phyloP scores from a whole-genome alignment of 2,888 invertebrate species.

The Sabatieria punctata region DNA sequence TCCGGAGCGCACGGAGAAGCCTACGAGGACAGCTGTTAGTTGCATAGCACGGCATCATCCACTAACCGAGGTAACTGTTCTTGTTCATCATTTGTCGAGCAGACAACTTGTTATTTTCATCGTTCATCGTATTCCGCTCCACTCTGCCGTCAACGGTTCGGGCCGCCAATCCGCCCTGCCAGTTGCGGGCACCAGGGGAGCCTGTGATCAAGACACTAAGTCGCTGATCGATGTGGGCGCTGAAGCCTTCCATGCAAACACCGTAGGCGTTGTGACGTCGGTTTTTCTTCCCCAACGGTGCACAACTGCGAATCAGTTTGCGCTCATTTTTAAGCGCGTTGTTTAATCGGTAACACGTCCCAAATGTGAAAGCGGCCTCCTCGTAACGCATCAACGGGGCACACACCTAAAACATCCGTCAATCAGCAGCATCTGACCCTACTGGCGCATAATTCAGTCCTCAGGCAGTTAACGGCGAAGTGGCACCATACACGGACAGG shows the following conservation, averaged over 20 bases:
- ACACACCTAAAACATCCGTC: slow-evolving; percentile 21
- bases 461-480: no score
- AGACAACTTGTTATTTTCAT: slow-evolving; percentile 15
- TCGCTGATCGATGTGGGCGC: slow-evolving; percentile 22
- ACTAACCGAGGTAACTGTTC: no score
- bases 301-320: slow-evolving; percentile 13
- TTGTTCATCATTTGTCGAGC: slow-evolving; percentile 21
- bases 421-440: no score
- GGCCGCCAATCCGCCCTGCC: slow-evolving; percentile 24
- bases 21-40: no score
- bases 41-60: no score
- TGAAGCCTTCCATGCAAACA: slow-evolving; percentile 28
- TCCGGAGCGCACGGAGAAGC: slow-evolving; percentile 27
- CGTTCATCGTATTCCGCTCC: slow-evolving; percentile 11
- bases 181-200: slow-evolving; percentile 24
- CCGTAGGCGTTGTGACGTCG: slow-evolving; percentile 28
- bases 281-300: slow-evolving; percentile 8
- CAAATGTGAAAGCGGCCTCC: slow-evolving; percentile 22
- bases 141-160: not conserved
- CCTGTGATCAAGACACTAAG: slow-evolving; percentile 20
- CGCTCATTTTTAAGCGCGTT: slow-evolving; percentile 12
- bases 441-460: no score
- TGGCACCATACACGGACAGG: no score
- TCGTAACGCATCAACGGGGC: slow-evolving; percentile 24
- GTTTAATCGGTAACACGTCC: slow-evolving; percentile 25